A percentile compares a stretch with the other conserved stretches of the same genome.
phyloP scores from a whole-genome alignment of 2,113 vertebrate species.

The Scatophagus argus region DNA sequence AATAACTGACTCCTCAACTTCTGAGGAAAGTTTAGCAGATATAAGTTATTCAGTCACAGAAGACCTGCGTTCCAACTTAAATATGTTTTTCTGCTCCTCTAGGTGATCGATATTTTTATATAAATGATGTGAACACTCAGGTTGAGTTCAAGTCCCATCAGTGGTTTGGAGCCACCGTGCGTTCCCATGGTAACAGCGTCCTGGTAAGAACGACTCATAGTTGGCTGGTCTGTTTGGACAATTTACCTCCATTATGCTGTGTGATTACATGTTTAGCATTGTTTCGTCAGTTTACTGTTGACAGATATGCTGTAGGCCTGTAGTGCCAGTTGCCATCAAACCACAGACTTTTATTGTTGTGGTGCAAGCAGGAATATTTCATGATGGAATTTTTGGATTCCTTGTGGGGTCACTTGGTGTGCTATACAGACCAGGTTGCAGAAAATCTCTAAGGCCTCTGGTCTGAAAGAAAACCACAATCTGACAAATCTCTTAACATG shows the following conservation, averaged over 20 bases:
- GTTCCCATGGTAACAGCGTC: constrained; percentile 73
- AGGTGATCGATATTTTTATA: constrained; percentile 77
- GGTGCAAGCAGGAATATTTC: background rate
- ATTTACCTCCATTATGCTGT: background rate
- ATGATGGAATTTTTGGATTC: background rate
- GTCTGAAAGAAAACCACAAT: no score
- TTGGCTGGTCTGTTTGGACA: background rate
- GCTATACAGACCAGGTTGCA: background rate
- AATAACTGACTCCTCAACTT: constrained; percentile 26
- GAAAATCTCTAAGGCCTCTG: background rate
- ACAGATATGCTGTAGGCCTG: background rate
- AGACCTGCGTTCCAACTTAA: background rate
- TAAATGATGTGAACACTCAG: constrained; percentile 75
- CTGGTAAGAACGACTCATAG: constrained; percentile 65
- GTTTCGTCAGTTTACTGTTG: background rate
- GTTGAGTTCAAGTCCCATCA: constrained; percentile 81
- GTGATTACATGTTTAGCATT: background rate
- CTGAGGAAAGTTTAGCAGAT: background rate
- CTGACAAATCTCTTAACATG: background rate
- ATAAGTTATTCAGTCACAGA: background rate
- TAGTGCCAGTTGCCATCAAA: background rate
- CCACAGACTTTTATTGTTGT: background rate
- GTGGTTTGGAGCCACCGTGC: constrained; percentile 78
- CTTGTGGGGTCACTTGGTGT: background rate
- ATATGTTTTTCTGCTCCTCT: background rate